Base-by-base conservation (phyloP, 2,113 vertebrate species). In the Picathartes gymnocephalus region DNA sequence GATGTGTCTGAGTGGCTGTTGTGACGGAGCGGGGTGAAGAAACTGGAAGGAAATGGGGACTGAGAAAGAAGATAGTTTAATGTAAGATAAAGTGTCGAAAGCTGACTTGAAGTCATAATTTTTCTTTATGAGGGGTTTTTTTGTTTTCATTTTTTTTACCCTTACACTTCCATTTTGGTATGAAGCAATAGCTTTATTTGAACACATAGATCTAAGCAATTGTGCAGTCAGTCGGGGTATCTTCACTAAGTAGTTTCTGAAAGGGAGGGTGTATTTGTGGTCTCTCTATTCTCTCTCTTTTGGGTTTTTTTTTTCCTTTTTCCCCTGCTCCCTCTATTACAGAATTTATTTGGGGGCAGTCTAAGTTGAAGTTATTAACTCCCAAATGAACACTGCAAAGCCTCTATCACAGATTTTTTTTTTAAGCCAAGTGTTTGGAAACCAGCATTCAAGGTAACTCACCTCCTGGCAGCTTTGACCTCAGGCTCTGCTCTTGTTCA, bases 251-350 rank as follows among this genome's bases (percentile, higher is more conserved):
- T 10, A 42, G n/a, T 61, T 92, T 40, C 51, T 92, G 82, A 92
- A 78, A 57, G 7, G 16, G 7, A 76, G 17, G 28, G 6, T 80
- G 10, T 54, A 16, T 54, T 40, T 54, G 4, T 48, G 15, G 35
- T 40, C 10, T 45, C 9, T 62, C 12, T 61, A 24, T 39, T 58
- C 3, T 50, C 14, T 48, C 7, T 54, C 31, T 47, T 47, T 1
- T n/a, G n/a, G n/a, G n/a, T 30, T 2, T 42, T 7, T 47, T n/a
- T 21, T 7, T 3, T 2, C 2, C 2, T 11, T 6, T 4, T 9
- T 9, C 4, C 19, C 17, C 23, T 27, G 3, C 5, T 21, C 21
- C 7, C 30, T 47, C 18, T 17, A 9, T 50, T 45, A 39, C 5
- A 20, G 17, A 69, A 53, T 78, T 84, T 61, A 60, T 47, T 30